Evolutionary conservation across 2,888 invertebrate genomes (phyloP), one percentile per base, ranked within the genome.

Genomic region (Caenorhabditis sp.): DNA sequence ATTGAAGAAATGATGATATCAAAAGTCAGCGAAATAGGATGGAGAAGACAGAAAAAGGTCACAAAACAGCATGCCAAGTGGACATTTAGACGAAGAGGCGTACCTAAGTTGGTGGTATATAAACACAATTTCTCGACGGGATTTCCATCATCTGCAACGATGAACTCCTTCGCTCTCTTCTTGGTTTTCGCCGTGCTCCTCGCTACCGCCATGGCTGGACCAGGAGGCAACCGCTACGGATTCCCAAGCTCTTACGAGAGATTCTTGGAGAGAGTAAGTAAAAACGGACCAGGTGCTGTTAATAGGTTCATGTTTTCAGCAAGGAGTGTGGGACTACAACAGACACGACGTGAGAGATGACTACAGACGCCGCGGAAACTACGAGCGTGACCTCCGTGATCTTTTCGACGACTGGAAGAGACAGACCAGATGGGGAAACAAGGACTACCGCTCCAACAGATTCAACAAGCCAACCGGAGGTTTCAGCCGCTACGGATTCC

Each of bases 311-410:
- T 79, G n/a, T n/a, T n/a, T 80, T 20, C 72, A 80, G 79, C 79
- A 80, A 80, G 79, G 79, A 71, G 71, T 68, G 18, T 80, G 79
- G 79, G 79, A 80, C 68, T 80, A 60, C 67, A 80, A 80, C 60
- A 71, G 44, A 32, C 79, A 80, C 56, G 79, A 80, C 15, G 72
- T 61, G 32, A 44, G 40, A 8, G 50, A 28, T 13, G 26, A n/a
- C 47, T 80, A 80, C 72, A 67, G 53, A 40, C 32, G 67, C 1
- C 65, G 72, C 18, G 53, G 37, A 15, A 80, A 37, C 72, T 80
- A 71, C 67, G 79, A 80, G 53, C 67, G 67, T 35, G 62, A 80
- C 53, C 79, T 80, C 22, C 71, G 72, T 58, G 79, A 80, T 35
- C 61, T 80, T 5, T 80, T 80, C 61, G 72, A 80, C 11, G 79